phyloP scores from a whole-genome alignment of 2,888 invertebrate species.

The Leptinotarsa haldemani region DNA sequence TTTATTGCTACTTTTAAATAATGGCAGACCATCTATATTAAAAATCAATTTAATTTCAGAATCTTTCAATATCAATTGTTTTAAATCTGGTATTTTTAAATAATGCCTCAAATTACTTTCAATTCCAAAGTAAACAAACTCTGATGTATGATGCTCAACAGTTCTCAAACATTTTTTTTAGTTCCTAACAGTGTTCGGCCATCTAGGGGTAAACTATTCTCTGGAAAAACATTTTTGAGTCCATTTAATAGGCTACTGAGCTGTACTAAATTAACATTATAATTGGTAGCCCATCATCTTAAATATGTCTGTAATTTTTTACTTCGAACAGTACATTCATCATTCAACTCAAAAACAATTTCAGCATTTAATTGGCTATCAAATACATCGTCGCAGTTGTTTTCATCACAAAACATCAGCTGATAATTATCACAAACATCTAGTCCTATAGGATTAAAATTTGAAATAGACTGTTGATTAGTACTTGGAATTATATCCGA shows the following conservation, averaged over 20 bases:
- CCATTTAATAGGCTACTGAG: conserved; percentile 21
- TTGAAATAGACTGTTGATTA: conserved; percentile 19
- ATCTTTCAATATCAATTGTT: conserved; percentile 17
- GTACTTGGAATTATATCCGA: conserved; percentile 20
- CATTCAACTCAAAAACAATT: conserved; percentile 19
- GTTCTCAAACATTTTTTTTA: conserved; percentile 25
- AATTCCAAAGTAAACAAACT: conserved; percentile 24
- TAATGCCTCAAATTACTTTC: conserved; percentile 18
- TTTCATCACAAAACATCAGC: conserved; percentile 22
- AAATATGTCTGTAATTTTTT: conserved; percentile 21
- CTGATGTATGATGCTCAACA: conserved; percentile 20
- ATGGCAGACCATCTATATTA: conserved; percentile 29
- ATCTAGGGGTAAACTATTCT: conserved; percentile 22
- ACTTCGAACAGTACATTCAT: conserved; percentile 15
- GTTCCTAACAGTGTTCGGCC: conserved; percentile 27
- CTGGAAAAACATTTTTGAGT: conserved; percentile 21
- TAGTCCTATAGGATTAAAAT: conserved; percentile 7
- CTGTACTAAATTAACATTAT: conserved; percentile 15
- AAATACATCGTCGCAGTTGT: conserved; percentile 15
- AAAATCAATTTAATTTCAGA: conserved; percentile 19
- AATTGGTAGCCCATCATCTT: conserved; percentile 15
- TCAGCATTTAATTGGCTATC: conserved; percentile 22
- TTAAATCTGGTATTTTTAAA: conserved; percentile 26
- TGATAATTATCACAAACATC: conserved; percentile 21
- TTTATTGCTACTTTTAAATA: conserved; percentile 24